A percentile compares a stretch with the other conserved stretches of the same genome.
Conservation (phyloP, 2,888 invertebrate genomes). For the Melanostoma mellinum region DNA sequence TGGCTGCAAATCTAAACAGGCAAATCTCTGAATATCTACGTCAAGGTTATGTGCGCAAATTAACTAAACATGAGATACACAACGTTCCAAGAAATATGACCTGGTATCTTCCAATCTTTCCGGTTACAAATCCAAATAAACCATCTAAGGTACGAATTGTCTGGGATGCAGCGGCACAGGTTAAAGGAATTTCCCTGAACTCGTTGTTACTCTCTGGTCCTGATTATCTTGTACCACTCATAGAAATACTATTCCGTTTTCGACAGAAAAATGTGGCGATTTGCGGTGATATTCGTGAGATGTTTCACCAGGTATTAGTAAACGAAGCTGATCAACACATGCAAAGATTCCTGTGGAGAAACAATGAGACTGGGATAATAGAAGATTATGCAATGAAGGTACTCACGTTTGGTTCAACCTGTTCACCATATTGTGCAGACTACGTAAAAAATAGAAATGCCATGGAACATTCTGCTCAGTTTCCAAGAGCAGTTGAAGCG, state of each 20-base stretch:
- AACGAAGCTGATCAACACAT: slow-evolving; percentile 45
- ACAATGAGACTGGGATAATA: slow-evolving; percentile 37
- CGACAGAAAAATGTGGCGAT: slow-evolving; percentile 6
- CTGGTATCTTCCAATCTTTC: slow-evolving; percentile 74
- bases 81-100: slow-evolving; percentile 8
- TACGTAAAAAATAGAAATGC: slow-evolving; percentile 54
- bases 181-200: slow-evolving; percentile 74
- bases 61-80: slow-evolving; percentile 44
- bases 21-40: slow-evolving; percentile 55
- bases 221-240: slow-evolving; percentile 66
- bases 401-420: slow-evolving; percentile 47
- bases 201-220: slow-evolving; percentile 77
- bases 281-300: slow-evolving; percentile 16
- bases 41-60: slow-evolving; percentile 65
- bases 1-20: slow-evolving; percentile 31
- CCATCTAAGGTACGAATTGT: slow-evolving; percentile 75
- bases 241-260: slow-evolving; percentile 16
- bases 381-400: slow-evolving; percentile 67
- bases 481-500: slow-evolving; percentile 41
- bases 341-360: slow-evolving; percentile 62
- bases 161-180: slow-evolving; percentile 77
- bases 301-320: slow-evolving; percentile 56
- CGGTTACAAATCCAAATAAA: slow-evolving; percentile 75
- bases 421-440: slow-evolving; percentile 60
- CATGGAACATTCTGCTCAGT: not conserved